Base-by-base conservation (phyloP, 2,797 vertebrate genomes). In the Bucorvus abyssinicus region DNA sequence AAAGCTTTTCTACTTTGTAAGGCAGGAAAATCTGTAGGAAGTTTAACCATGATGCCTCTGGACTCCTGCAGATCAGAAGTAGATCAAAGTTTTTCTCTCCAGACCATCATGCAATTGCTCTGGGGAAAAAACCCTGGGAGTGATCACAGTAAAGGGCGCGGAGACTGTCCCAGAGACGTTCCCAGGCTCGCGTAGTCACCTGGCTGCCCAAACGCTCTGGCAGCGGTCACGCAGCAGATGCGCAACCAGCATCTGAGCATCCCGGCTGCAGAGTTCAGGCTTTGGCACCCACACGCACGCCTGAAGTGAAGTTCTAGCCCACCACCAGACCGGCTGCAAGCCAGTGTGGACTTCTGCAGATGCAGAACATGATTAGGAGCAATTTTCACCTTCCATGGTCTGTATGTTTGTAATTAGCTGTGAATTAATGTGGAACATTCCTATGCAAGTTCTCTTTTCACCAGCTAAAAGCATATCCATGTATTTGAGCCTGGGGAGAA, bases 371-470 rank as follows among this genome's bases (percentile, higher is more conserved):
- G 90, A 74, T 76, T 78, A 89, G 83, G 45, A 79, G 69, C 76
- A 87, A 36, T 94, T 95, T 90, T 86, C 93, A 93, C 77, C 85
- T 90, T 82, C 44, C 11, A 2, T 19, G 34, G 76, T 79, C 80
- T 84, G 38, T 63, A 19, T 69, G 56, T 79, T 90, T 93, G 91
- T 45, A 87, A 89, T 96, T 90, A 93, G 73, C 47, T 36, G 61
- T 36, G 60, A 79, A 87, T 81, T 88, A 84, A 78, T 5, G 19
- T 0, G 0, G 23, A 52, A 79, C 52, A 30, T 88, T 92, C 59
- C 65, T 69, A 5, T 52, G 42, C 20, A 19, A 63, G 29, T 78
- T 74, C 40, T 19, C 22, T 79, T 84, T 88, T 57, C 63, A 73
- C n/a, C 52, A 56, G 50, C 36, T 76, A 93, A 52, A 50, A 26